Evolutionary conservation across 1,140 invertebrate species (phyloP).

Genomic region (Euura saliciscinereae): DNA sequence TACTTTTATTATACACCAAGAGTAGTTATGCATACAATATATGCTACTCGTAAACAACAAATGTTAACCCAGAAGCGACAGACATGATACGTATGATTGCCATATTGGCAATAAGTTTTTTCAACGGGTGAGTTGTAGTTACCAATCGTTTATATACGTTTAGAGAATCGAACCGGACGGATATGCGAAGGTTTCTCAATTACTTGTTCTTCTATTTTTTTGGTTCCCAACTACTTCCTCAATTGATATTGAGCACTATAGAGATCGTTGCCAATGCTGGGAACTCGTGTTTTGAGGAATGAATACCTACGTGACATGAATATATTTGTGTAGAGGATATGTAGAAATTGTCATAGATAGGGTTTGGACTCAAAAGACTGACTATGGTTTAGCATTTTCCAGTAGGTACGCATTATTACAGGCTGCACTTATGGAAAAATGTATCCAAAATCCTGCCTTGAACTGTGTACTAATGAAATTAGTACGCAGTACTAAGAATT

Average conservation of each 20-base stretch:
- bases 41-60: slow-evolving; percentile 25
- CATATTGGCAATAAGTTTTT: slow-evolving; percentile 48
- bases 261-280: slow-evolving; percentile 30
- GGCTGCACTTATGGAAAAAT: neutral
- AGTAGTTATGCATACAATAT: neutral
- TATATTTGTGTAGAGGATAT: neutral
- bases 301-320: neutral
- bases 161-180: slow-evolving; percentile 43
- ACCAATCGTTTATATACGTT: slow-evolving; percentile 59
- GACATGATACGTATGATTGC: slow-evolving; percentile 28
- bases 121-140: slow-evolving; percentile 60
- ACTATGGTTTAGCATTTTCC: neutral
- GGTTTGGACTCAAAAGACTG: neutral
- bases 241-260: slow-evolving; percentile 53
- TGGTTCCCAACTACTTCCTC: slow-evolving; percentile 31
- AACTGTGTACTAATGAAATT: neutral
- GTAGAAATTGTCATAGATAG: neutral
- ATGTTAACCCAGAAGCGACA: slow-evolving; percentile 56
- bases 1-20: neutral
- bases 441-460: neutral
- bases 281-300: neutral
- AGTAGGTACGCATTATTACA: neutral
- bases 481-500: neutral
- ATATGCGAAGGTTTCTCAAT: neutral
- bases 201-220: slow-evolving; percentile 24